Conservation (phyloP, 2,797 vertebrate species). For the Yasuhikotakia modesta region DNA sequence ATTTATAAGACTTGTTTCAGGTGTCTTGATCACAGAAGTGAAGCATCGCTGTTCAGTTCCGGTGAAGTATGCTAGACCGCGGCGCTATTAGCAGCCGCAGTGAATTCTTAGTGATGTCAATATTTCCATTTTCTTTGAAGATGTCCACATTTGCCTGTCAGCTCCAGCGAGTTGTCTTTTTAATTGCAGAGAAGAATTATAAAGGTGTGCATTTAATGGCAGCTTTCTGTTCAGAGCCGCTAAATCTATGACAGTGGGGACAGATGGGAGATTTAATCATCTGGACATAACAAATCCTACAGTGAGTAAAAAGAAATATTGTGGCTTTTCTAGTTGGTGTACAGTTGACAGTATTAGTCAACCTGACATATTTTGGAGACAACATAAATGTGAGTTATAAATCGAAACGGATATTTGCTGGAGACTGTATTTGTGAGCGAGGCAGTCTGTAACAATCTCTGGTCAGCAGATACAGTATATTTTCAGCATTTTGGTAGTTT, state of each 20-base stretch:
- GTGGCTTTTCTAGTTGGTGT: background rate
- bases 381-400: background rate
- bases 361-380: conserved; percentile 21
- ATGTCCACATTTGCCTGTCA: conserved; percentile 24
- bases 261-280: conserved; percentile 52
- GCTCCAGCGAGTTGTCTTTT: conserved; percentile 25
- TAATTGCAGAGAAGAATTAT: conserved; percentile 32
- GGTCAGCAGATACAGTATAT: conserved; percentile 4
- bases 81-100: background rate
- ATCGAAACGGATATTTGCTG: background rate
- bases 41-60: background rate
- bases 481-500: conserved; percentile 11
- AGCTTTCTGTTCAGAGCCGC: conserved; percentile 38
- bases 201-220: conserved; percentile 44
- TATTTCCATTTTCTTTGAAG: conserved; percentile 21
- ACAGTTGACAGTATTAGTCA: conserved; percentile 26
- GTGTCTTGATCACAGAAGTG: background rate
- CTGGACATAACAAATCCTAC: conserved; percentile 34
- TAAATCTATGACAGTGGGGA: conserved; percentile 32
- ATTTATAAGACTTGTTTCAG: background rate
- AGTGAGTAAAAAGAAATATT: conserved; percentile 25
- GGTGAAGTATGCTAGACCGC: background rate
- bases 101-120: background rate
- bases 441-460: conserved; percentile 14
- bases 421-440: conserved; percentile 9